Percentiles rank a stretch among this genome's conserved stretches.
Conservation (phyloP, 2,888 invertebrate species). For the Dynastes grantii region DNA sequence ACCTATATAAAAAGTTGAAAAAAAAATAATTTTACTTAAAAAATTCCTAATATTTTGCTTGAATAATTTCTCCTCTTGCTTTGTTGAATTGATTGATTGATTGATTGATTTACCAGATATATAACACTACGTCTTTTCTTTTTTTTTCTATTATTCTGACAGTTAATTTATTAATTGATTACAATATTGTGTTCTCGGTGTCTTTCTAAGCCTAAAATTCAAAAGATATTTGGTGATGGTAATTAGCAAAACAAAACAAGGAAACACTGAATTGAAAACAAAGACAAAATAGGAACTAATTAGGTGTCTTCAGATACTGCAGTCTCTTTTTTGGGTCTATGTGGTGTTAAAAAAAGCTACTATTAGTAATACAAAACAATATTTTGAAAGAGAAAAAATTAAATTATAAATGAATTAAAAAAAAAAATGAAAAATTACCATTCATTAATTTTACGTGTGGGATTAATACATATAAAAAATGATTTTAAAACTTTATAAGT, state of each 20-base stretch:
- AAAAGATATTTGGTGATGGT: conserved; percentile 36
- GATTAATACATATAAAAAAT: conserved; percentile 60
- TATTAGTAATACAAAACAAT: conserved; percentile 45
- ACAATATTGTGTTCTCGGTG: conserved; percentile 54
- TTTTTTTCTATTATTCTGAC: conserved; percentile 45
- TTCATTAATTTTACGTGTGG: conserved; percentile 66
- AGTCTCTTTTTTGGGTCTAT: conserved; percentile 56
- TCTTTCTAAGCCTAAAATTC: conserved; percentile 56
- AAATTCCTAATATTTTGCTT: conserved; percentile 49
- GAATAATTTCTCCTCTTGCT: conserved; percentile 46
- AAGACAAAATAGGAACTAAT: conserved; percentile 26
- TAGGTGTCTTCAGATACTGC: conserved; percentile 48
- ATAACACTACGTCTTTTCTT: conserved; percentile 49
- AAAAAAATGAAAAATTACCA: conserved; percentile 53
- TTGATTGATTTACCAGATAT: conserved; percentile 47
- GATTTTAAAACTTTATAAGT: conserved; percentile 52
- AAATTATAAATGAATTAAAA: conserved; percentile 44
- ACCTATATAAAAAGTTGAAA: conserved; percentile 38
- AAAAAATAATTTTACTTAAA: conserved; percentile 40
- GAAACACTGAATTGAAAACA: conserved; percentile 20
- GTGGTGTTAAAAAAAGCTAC: conserved; percentile 56
- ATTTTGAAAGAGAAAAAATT: conserved; percentile 18
- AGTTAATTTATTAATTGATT: neutral
- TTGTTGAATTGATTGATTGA: conserved; percentile 41
- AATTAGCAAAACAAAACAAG: conserved; percentile 39